Base-by-base conservation (phyloP, 2,888 invertebrate species). In the Pandemis cinnamomeana region DNA sequence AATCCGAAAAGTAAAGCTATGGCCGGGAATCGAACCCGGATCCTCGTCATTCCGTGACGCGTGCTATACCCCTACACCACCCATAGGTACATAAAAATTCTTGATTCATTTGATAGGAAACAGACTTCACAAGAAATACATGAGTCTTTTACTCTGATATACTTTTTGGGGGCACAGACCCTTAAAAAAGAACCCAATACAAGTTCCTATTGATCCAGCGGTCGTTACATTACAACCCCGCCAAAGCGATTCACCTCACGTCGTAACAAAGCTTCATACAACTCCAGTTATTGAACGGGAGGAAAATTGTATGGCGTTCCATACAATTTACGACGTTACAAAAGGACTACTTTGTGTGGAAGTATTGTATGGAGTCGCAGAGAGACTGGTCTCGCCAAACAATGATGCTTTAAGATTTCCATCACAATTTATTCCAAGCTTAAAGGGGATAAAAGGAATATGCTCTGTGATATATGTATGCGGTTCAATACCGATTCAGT, bases 271-370 rank as follows among this genome's bases (percentile, higher is more conserved):
- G 58, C 58, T 27, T 53, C 53, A 53, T 58, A 58, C 58, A 58
- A 58, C 7, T 20, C 15, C 7, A 58, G 11, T 58, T 15, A 51
- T 51, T 51, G 51, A n/a, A 58, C n/a, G 53, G 7, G 53, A 8
- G 20, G 48, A 11, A 58, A 58, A 58, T 58, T 58, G 58, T 58
- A 27, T 58, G 58, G 58, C 11, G 27, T 27, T 0, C 27, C 58
- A 58, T 58, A 58, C 58, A 58, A 58, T 58, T 58, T 58, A 58
- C 8, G 20, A 8, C 58, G 10, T 27, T 13, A 64, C 64, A 64
- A 64, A 46, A 64, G 64, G 27, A 48, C 7, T 11, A 63, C 44
- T 11, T 64, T 64, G 48, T 64, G 36, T 36, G 48, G 46, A 8
- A n/a, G 42, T n/a, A 27, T 63, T 63, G 46, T 63, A 46, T 46